A percentile compares a stretch with the other conserved stretches of the same genome.
phyloP scores from a whole-genome alignment of 1,140 invertebrate genomes.

The Gonatopus flavifemur region DNA sequence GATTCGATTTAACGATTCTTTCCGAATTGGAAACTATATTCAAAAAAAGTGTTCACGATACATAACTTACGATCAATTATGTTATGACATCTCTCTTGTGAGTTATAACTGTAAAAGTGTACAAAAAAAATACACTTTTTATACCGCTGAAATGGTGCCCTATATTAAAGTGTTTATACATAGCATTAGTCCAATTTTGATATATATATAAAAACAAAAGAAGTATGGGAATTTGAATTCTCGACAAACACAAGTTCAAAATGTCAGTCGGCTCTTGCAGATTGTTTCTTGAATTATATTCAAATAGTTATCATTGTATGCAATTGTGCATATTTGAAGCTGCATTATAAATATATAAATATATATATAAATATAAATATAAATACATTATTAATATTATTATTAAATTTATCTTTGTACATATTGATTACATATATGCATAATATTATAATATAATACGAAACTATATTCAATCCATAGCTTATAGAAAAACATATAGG shows the following conservation, averaged over 20 bases:
- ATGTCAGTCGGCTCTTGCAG: no score
- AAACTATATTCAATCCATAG: slow-evolving; percentile 36
- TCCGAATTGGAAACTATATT: not conserved
- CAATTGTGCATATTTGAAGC: slow-evolving; percentile 19
- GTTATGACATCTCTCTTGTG: not conserved
- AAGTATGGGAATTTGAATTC: not conserved
- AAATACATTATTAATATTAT: no score
- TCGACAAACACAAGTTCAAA: not conserved
- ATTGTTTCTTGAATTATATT: not conserved
- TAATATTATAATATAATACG: slow-evolving; percentile 34
- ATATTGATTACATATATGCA: slow-evolving; percentile 40
- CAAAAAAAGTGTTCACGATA: slow-evolving; percentile 2
- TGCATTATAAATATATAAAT: no score
- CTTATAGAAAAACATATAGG: slow-evolving; percentile 19
- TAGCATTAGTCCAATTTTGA: slow-evolving; percentile 30
- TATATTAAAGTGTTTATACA: slow-evolving; percentile 27
- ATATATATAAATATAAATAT: no score
- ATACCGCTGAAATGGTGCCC: slow-evolving; percentile 28
- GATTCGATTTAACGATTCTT: no score
- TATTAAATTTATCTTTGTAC: slow-evolving; percentile 29
- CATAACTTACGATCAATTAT: no score
- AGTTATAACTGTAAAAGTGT: slow-evolving; percentile 19
- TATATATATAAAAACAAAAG: no score
- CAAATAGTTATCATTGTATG: slow-evolving; percentile 16
- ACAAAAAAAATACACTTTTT: slow-evolving; percentile 23